Conservation (phyloP, 2,888 invertebrate genomes). For the Habrosyne pyritoides region DNA sequence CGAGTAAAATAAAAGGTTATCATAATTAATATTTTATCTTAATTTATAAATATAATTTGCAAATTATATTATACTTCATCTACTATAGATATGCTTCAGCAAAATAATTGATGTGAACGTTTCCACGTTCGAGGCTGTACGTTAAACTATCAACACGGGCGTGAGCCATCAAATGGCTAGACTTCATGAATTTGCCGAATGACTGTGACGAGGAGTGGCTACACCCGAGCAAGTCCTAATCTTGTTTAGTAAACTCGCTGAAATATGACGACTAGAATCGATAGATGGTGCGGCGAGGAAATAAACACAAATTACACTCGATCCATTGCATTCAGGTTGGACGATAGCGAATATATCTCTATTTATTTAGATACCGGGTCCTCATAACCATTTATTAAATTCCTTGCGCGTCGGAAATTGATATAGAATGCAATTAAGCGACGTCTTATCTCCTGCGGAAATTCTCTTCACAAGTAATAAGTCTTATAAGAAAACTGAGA, state of each 20-base stretch:
- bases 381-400: not conserved
- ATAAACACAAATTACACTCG: conserved; percentile 9
- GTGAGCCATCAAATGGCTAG: not conserved
- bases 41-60: too few relatives aligned
- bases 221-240: conserved; percentile 24
- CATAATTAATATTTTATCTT: too few relatives aligned
- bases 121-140: not conserved
- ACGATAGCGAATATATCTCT: not conserved
- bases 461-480: not conserved
- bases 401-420: not conserved
- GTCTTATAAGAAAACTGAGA: too few relatives aligned
- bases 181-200: conserved; percentile 4
- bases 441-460: not conserved
- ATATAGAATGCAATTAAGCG: not conserved
- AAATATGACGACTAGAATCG: conserved; percentile 21
- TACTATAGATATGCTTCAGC: too few relatives aligned
- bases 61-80: too few relatives aligned
- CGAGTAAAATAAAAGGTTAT: too few relatives aligned
- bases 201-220: conserved; percentile 10
- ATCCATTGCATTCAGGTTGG: conserved; percentile 15
- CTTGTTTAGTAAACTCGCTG: conserved; percentile 21
- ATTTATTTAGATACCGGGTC: not conserved
- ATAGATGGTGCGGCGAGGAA: conserved; percentile 16
- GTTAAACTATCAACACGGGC: not conserved
- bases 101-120: too few relatives aligned